Percentiles rank a stretch among this genome's conserved stretches.
Evolutionary conservation across 2,797 vertebrate species (phyloP).

Genomic region (Leptatherina wallacei): DNA sequence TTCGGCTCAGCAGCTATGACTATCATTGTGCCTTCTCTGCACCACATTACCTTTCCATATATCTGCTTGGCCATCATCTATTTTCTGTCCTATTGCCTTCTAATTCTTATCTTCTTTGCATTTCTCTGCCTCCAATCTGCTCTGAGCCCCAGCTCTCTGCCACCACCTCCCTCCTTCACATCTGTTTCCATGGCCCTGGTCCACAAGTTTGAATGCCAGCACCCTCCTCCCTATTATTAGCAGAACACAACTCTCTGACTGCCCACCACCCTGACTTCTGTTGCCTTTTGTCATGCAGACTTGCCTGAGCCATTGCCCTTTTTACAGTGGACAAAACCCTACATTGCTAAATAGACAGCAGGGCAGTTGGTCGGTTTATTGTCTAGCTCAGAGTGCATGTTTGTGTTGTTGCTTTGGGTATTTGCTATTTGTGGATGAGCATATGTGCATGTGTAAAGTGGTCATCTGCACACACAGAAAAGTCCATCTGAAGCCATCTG

Average conservation of each 20-base stretch:
- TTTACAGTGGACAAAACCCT: slow-evolving; percentile 65
- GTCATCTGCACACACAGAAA: slow-evolving; percentile 32
- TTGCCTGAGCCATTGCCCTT: slow-evolving; percentile 37
- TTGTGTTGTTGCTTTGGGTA: slow-evolving; percentile 40
- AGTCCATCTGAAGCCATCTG: slow-evolving; percentile 44
- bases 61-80: slow-evolving; percentile 45
- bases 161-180: slow-evolving; percentile 66
- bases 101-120: slow-evolving; percentile 50
- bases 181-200: slow-evolving; percentile 75
- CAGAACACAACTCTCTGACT: slow-evolving; percentile 54
- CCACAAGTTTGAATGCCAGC: slow-evolving; percentile 75
- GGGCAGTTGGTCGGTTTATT: slow-evolving; percentile 72
- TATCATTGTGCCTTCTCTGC: slow-evolving; percentile 32
- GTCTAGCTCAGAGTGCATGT: slow-evolving; percentile 42
- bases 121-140: slow-evolving; percentile 42
- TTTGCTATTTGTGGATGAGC: slow-evolving; percentile 36
- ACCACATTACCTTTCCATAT: slow-evolving; percentile 48
- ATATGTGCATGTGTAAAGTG: slow-evolving; percentile 47
- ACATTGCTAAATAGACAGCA: slow-evolving; percentile 66
- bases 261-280: slow-evolving; percentile 72
- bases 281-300: slow-evolving; percentile 69
- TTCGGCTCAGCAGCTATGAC: slow-evolving; percentile 49
- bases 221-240: slow-evolving; percentile 77
- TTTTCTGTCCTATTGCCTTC: slow-evolving; percentile 50
- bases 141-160: slow-evolving; percentile 27